Evolutionary conservation across 1,140 invertebrate species (phyloP), one percentile per base, ranked within the genome.

Genomic region (Polypedilum pembai): DNA sequence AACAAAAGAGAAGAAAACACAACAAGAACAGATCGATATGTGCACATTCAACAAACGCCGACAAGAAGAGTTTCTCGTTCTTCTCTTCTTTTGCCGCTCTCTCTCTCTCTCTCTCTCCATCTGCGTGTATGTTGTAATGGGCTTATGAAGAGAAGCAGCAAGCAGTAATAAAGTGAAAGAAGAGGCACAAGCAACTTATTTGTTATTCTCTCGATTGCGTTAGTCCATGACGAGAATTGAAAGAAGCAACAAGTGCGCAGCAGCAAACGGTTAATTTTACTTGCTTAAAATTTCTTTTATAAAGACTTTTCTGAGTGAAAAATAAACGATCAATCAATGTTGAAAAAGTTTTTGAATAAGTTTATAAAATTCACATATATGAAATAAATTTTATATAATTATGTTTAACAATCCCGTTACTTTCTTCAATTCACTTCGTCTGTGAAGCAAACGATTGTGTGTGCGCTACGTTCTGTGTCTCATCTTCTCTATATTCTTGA

Each of bases 121-220:
- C 24, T 33, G 24, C 24, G 24, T 33, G 24, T 33, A 33, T 33
- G 24, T 33, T 33, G 24, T 21, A 8, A 10, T 69, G 65, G 3
- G 63, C 10, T 66, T 66, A 66, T n/a, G 17, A 66, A 66, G 17
- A 66, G 20, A 56, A 56, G 10, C 45, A 56, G 45, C n/a, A 56
- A n/a, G n/a, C n/a, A n/a, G n/a, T n/a, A n/a, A n/a, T n/a, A n/a
- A n/a, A n/a, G n/a, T 15, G 45, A 12, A 12, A 56, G 45, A 12
- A 56, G n/a, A 56, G 45, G 24, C 24, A 33, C 24, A 33, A 33
- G 24, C 24, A 33, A 33, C 24, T 69, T 69, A 10, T 18, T 69
- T 69, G 20, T 69, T 69, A 69, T 69, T 69, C 65, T 69, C 65
- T 18, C 5, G 5, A 69, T n/a, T 69, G 65, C 65, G 65, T 69